phyloP scores from a whole-genome alignment of 92 coral and sea anemone genomes.

The Epizoanthus rinbou region DNA sequence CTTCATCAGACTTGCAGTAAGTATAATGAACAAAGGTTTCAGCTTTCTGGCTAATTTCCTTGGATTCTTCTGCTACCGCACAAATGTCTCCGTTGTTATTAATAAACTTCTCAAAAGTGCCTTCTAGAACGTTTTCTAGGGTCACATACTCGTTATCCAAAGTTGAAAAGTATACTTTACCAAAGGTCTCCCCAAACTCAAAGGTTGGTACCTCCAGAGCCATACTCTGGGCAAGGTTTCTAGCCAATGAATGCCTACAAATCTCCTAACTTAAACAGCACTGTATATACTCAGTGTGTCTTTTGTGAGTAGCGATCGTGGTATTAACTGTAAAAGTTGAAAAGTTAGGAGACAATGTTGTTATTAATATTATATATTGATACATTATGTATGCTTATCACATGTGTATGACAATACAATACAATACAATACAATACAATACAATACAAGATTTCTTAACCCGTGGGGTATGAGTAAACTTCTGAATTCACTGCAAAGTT shows the following conservation, averaged over 20 bases:
- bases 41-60: slow-evolving; percentile 58
- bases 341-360: too few relatives aligned
- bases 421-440: too few relatives aligned
- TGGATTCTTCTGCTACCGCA: slow-evolving; percentile 37
- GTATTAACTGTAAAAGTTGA: too few relatives aligned
- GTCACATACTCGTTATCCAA: slow-evolving; percentile 59
- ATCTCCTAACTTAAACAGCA: too few relatives aligned
- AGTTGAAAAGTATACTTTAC: slow-evolving; percentile 60
- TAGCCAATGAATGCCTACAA: slow-evolving; percentile 59
- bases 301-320: too few relatives aligned
- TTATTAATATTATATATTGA: too few relatives aligned
- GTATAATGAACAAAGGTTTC: slow-evolving; percentile 42
- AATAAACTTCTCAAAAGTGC: slow-evolving; percentile 59
- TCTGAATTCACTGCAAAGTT: too few relatives aligned
- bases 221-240: slow-evolving; percentile 65
- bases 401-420: too few relatives aligned
- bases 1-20: slow-evolving; percentile 41
- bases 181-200: slow-evolving; percentile 59
- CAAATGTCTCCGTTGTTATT: slow-evolving; percentile 62
- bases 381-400: too few relatives aligned
- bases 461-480: too few relatives aligned
- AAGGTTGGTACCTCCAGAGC: slow-evolving; percentile 35
- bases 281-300: too few relatives aligned
- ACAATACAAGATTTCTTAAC: too few relatives aligned
- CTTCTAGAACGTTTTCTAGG: slow-evolving; percentile 55